These are phyloP conservation scores for Drosophila mimica DNA, from an alignment of 2,888 invertebrate species.

Conservation along the genomic window DNA sequence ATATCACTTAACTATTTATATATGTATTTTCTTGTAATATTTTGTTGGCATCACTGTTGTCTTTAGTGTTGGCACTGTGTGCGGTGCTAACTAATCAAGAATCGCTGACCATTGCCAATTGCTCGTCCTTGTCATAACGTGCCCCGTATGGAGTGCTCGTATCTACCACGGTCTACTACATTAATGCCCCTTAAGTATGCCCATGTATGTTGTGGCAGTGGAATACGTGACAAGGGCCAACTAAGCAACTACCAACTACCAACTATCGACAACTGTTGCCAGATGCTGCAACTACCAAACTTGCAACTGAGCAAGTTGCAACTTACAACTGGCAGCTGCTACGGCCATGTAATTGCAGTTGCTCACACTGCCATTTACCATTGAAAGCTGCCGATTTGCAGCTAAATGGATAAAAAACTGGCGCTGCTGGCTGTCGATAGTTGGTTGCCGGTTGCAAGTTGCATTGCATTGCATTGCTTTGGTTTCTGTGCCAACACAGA, in stretches of 20 bases:
- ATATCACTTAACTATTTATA: background rate
- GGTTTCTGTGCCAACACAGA: conserved; percentile 76
- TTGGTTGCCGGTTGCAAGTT: background rate
- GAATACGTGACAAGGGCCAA: conserved; percentile 73
- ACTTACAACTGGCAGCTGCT: conserved; percentile 40
- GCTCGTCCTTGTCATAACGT: conserved; percentile 54
- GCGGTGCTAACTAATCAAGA: conserved; percentile 57
- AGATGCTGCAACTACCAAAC: conserved; percentile 14
- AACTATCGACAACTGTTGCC: conserved; percentile 17
- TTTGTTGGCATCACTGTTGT: conserved; percentile 28
- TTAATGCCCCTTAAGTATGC: conserved; percentile 79
- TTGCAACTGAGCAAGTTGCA: conserved; percentile 17
- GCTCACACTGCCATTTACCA: conserved; percentile 74
- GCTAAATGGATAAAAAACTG: conserved; percentile 68
- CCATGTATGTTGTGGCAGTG: conserved; percentile 62
- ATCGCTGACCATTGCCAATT: conserved; percentile 48
- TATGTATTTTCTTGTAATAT: background rate
- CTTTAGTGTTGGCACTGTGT: conserved; percentile 37
- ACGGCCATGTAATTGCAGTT: conserved; percentile 67
- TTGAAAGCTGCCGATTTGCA: conserved; percentile 68
- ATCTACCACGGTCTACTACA: conserved; percentile 64
- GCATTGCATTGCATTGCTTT: conserved; percentile 51
- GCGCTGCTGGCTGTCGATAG: conserved; percentile 26
- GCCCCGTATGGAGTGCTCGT: conserved; percentile 25
- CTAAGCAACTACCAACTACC: conserved; percentile 25